Conservation (phyloP, 1,140 invertebrate species). For the Yoshiicerus persimilis region DNA sequence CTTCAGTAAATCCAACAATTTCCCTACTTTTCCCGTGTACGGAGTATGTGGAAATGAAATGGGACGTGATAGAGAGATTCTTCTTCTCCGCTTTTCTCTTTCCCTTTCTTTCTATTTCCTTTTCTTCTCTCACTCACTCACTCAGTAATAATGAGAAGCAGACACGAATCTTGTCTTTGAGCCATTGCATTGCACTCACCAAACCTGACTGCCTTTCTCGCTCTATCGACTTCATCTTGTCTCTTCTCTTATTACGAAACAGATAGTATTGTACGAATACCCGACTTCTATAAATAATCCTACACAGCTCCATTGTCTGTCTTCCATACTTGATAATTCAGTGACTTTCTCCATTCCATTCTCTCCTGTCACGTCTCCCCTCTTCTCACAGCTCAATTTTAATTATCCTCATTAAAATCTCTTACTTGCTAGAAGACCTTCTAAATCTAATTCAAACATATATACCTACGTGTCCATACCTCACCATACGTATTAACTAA, state of each 20-base stretch:
- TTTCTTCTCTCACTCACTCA: slow-evolving; percentile 8
- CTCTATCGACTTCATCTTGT: slow-evolving; percentile 5
- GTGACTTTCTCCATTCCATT: slow-evolving; percentile 20
- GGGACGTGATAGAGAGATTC: slow-evolving; percentile 6
- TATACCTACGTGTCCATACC: no score
- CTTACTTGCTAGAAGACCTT: background rate
- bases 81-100: background rate
- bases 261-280: background rate
- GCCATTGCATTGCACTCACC: background rate
- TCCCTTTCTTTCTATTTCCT: slow-evolving; percentile 8
- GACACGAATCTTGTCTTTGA: background rate
- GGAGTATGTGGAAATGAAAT: background rate
- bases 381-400: slow-evolving; percentile 13
- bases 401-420: slow-evolving; percentile 34
- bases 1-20: background rate
- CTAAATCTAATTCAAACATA: background rate
- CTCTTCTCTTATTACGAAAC: background rate
- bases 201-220: background rate
- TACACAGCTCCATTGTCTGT: background rate
- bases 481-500: no score
- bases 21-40: background rate
- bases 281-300: background rate
- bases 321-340: background rate
- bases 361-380: slow-evolving; percentile 28
- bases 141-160: slow-evolving; percentile 6